Base-by-base conservation (phyloP, 2,888 invertebrate genomes). In the Agrypnus murinus region DNA sequence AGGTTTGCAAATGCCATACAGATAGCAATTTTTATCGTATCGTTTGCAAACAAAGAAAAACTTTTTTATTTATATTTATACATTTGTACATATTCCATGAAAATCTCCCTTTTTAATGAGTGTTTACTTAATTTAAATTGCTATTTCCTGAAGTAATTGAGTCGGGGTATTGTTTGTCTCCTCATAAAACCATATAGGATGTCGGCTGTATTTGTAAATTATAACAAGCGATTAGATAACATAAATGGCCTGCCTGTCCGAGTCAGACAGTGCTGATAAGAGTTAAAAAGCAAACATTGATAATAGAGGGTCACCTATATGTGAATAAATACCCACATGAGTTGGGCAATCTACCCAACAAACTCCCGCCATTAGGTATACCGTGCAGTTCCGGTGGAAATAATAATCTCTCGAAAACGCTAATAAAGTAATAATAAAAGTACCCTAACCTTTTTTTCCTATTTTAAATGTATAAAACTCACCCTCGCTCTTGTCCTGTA, bases 201-300 rank as follows among this genome's bases (percentile, higher is more conserved):
- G 65, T 58, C 43, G 66, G 45, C 36, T 67, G 34, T 66, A 59
- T 67, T 62, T 71, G 63, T 71, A 67, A 69, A 66, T 68, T 68
- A 69, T 62, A 80, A 78, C 76, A 74, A 79, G 76, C 67, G 81
- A 82, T 81, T 80, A 82, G 80, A 82, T 81, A 81, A 80, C 74
- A 63, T 59, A 77, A 81, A 80, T 79, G 78, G 79, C 77, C 76
- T 75, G 79, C 77, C 81, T 82, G 81, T 82, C 81, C 80, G 75
- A 77, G 76, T 75, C 80, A 80, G 80, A 78, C 80, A 72, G 68
- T 69, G 76, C 73, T 75, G 80, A 81, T 80, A 81, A 79, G 77
- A 75, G 74, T 77, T 76, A 79, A 81, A 80, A 82, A 77, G 80
- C 79, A 81, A 80, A 81, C 74, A 80, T 71, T 78, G 80, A 81